Evolutionary conservation across 2,113 vertebrate genomes (phyloP).

Genomic region (Caloenas nicobarica): DNA sequence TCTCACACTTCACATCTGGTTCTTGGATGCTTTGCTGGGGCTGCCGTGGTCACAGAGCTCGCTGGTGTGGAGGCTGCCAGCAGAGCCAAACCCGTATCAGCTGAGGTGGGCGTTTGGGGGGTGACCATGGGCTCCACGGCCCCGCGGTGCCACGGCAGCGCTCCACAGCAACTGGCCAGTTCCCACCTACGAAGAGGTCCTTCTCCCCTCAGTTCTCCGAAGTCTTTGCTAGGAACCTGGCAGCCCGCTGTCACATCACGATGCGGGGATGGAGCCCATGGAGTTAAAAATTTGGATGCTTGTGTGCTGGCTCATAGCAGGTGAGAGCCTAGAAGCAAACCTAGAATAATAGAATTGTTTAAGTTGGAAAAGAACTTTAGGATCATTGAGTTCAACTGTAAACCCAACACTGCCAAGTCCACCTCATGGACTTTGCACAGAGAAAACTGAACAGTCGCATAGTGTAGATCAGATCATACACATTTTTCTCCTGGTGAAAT

Average conservation of each 20-base stretch:
- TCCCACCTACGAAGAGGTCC: background rate
- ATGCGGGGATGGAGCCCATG: accelerated
- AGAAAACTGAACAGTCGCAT: background rate
- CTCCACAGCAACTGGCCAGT: background rate
- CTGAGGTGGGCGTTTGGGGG: background rate
- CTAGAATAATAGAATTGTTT: no score
- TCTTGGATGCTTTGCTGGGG: background rate
- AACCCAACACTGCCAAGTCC: background rate
- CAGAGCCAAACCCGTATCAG: background rate
- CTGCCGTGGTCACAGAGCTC: accelerated
- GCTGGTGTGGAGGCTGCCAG: background rate
- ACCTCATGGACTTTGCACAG: background rate
- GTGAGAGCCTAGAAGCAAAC: background rate
- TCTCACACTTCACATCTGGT: no score
- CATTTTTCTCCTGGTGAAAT: background rate
- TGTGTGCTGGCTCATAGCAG: background rate
- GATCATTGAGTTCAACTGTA: background rate
- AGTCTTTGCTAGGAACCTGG: background rate
- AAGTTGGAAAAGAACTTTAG: no score
- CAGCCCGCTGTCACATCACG: background rate
- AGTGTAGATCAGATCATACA: background rate
- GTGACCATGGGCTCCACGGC: accelerated
- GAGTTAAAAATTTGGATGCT: background rate
- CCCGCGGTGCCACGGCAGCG: accelerated
- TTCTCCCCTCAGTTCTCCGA: background rate